Percentiles rank a stretch among this genome's conserved stretches.
Conservation (phyloP, 37 sponge, comb jelly and placozoan genomes). For the Geodia barretti region DNA sequence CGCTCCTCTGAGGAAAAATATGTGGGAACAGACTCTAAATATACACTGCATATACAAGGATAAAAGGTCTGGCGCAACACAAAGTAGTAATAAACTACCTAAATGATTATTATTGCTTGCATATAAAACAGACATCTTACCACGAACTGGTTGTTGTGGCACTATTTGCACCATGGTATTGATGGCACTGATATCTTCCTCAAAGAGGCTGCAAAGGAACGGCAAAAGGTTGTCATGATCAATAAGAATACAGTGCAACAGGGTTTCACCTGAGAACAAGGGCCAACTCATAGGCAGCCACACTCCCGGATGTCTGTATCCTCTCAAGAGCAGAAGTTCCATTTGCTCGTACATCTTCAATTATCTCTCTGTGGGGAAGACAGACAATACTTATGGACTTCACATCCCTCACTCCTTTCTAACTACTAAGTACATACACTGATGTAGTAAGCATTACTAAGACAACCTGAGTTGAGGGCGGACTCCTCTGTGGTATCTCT, state of each 20-base stretch:
- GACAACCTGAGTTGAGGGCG: constrained; percentile 41
- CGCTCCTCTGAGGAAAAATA: background rate
- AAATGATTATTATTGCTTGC: background rate
- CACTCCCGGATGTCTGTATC: constrained; percentile 57
- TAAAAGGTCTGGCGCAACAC: background rate
- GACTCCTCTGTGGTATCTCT: constrained; percentile 53
- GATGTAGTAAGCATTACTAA: too few species aligned
- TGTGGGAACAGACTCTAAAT: background rate
- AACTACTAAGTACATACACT: background rate
- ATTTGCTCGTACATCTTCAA: constrained; percentile 34
- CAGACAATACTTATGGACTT: background rate
- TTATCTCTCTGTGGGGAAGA: constrained; percentile 30
- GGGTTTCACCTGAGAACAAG: constrained; percentile 47
- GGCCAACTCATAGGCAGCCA: constrained; percentile 49
- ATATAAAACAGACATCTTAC: background rate
- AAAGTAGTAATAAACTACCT: background rate
- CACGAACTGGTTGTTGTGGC: constrained; percentile 2
- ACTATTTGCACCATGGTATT: background rate
- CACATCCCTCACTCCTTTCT: background rate
- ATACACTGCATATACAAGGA: background rate
- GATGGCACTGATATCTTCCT: constrained; percentile 60
- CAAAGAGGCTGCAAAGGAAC: constrained; percentile 58
- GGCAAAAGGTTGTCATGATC: background rate
- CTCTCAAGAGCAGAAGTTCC: constrained; percentile 51
- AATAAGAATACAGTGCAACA: background rate